A percentile compares a stretch with the other conserved stretches of the same genome.
phyloP scores from a whole-genome alignment of 2,797 vertebrate species.

The Perodicticus potto region DNA sequence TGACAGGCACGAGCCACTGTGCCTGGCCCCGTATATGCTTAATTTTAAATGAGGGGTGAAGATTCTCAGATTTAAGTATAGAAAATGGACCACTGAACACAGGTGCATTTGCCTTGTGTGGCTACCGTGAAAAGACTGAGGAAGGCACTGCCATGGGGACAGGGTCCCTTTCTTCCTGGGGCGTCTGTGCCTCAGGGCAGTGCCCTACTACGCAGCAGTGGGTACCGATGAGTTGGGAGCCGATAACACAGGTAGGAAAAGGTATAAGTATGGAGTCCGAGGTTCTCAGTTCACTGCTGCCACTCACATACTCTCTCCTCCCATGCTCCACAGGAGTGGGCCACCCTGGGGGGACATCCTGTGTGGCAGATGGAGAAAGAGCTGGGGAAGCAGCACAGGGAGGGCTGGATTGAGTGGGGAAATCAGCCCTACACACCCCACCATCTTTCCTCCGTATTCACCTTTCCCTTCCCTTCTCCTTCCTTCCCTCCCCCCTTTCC shows the following conservation, averaged over 20 bases:
- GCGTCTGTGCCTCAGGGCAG: not conserved
- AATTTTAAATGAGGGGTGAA: not conserved
- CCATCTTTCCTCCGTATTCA: not conserved
- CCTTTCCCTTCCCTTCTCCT: too few relatives aligned
- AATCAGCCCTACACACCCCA: accelerated
- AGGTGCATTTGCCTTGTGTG: too few relatives aligned
- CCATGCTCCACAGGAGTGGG: too few relatives aligned
- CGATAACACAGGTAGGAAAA: not conserved
- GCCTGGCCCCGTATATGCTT: not conserved
- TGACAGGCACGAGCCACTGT: too few relatives aligned
- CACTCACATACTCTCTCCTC: too few relatives aligned
- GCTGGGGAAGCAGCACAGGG: not conserved
- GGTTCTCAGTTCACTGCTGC: not conserved
- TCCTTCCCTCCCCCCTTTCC: too few relatives aligned
- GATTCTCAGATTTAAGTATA: not conserved
- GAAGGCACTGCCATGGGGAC: too few relatives aligned
- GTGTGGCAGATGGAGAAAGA: not conserved
- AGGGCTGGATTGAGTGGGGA: not conserved
- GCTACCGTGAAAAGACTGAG: not conserved
- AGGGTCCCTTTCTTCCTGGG: not conserved
- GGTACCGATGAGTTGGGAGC: not conserved
- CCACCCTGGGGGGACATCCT: too few relatives aligned
- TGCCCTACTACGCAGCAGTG: not conserved
- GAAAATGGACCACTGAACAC: not conserved
- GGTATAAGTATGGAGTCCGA: not conserved